Conservation (phyloP, 2,888 invertebrate species). For the Uloborus plumipes region DNA sequence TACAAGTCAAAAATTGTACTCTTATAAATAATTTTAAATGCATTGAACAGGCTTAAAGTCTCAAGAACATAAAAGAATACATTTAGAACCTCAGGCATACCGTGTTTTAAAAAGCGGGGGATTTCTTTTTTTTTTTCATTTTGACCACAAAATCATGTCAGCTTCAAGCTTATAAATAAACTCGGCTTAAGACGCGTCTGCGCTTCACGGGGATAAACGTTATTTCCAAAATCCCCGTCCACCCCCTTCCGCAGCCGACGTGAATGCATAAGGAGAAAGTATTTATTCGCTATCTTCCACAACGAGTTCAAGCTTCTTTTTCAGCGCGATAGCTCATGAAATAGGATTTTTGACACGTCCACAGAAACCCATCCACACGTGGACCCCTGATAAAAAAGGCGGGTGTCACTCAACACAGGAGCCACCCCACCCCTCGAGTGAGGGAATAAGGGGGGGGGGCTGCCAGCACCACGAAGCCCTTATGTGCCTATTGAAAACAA, state of each 20-base stretch:
- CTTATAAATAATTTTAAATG: too few species aligned
- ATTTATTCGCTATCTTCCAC: conserved; percentile 43
- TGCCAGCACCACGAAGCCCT: neutral
- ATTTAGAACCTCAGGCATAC: too few species aligned
- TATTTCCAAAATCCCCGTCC: too few species aligned
- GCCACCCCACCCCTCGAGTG: neutral
- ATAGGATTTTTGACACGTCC: conserved; percentile 59
- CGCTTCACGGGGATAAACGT: too few species aligned
- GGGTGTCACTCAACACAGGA: conserved; percentile 1
- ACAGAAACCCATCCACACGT: conserved; percentile 25
- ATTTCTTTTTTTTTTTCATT: too few species aligned
- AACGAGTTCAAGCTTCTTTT: neutral
- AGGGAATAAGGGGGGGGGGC: neutral
- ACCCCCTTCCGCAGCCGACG: conserved; percentile 7
- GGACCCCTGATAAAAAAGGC: neutral
- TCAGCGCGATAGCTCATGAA: conserved; percentile 52
- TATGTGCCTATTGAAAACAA: conserved; percentile 56
- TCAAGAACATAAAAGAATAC: too few species aligned
- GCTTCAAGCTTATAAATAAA: too few species aligned
- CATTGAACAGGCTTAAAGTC: too few species aligned
- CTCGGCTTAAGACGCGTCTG: too few species aligned
- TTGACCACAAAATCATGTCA: too few species aligned
- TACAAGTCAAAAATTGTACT: too few species aligned
- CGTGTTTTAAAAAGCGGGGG: too few species aligned
- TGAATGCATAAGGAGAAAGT: conserved; percentile 58